Conservation (phyloP, 2,797 vertebrate genomes). For the Antrozous pallidus region DNA sequence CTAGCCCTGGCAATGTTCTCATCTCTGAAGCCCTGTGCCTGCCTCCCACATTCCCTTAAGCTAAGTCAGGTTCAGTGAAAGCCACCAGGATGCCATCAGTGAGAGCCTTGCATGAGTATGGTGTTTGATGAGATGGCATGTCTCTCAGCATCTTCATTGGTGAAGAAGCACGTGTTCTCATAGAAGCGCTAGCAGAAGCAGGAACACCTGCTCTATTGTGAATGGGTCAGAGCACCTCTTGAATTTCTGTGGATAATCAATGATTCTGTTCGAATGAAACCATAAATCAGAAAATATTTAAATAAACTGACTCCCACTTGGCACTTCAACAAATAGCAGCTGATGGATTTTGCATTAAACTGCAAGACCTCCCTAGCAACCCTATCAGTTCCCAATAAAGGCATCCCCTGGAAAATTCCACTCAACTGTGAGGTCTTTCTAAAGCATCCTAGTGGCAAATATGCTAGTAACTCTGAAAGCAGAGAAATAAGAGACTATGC, state of each 20-base stretch:
- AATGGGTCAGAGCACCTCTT: slow-evolving; percentile 27
- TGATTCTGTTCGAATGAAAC: slow-evolving; percentile 33
- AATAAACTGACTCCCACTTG: slow-evolving; percentile 41
- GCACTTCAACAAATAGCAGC: slow-evolving; percentile 25
- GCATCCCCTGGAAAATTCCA: slow-evolving; percentile 23
- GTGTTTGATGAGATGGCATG: neutral
- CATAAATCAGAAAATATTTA: slow-evolving; percentile 56
- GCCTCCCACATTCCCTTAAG: neutral
- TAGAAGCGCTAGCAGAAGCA: neutral
- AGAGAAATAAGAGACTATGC: neutral
- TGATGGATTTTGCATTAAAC: slow-evolving; percentile 55
- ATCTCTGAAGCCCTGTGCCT: neutral
- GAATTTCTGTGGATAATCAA: slow-evolving; percentile 58
- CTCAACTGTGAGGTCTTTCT: neutral
- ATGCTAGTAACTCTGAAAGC: neutral
- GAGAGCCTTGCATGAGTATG: neutral
- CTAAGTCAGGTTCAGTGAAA: neutral
- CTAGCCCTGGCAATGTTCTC: neutral
- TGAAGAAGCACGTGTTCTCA: neutral
- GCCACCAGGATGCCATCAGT: fast-evolving
- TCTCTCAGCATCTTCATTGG: neutral
- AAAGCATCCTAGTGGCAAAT: neutral
- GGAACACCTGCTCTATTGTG: neutral
- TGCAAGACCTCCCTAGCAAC: slow-evolving; percentile 3
- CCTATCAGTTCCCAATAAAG: slow-evolving; percentile 18